Base-by-base conservation (phyloP, 2,797 vertebrate genomes). In the Cynodonichthys magdalenae region DNA sequence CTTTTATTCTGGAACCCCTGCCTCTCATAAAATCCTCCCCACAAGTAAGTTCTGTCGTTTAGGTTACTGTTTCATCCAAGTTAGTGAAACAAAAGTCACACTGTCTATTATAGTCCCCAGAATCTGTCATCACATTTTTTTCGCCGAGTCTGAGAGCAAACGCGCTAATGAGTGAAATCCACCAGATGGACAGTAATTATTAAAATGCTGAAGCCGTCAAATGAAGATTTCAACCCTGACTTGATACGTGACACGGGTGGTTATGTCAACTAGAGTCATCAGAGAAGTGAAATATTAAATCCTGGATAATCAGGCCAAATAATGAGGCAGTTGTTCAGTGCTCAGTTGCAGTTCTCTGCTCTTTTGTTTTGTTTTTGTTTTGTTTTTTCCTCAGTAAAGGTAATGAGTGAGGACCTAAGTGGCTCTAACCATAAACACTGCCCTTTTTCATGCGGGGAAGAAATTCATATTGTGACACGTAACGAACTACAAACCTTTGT, bases 91-190 rank as follows among this genome's bases (percentile, higher is more conserved):
- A 81, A 85, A 84, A 89, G 81, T 88, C 83, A 83, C 86, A 84
- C 87, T 84, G 82, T 81, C 81, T 71, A 86, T 88, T 87, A 62
- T 79, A 77, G 71, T 82, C 84, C 58, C 79, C 19, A 47, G 78
- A 79, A 87, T 89, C 76, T 76, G 62, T 77, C 39, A 5, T 80
- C 80, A 82, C 81, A 84, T 87, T 87, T 79, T n/a, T 68, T 77
- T 60, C 72, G 24, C 36, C 53, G 78, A 89, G 72, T 84, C 77
- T 76, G 85, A 87, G 81, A 83, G 77, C 76, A 84, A 86, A 90
- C 49, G 88, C 77, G 84, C 79, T 87, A 90, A 91, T 84, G 89
- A 91, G 87, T 87, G 87, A 92, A 86, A 85, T 81, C 80, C 80
- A 80, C 74, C 88, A 90, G 89, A 91, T 89, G 90, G 89, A 74